Evolutionary conservation across 2,888 invertebrate species (phyloP).

Genomic region (Pristionchus arcanus): DNA sequence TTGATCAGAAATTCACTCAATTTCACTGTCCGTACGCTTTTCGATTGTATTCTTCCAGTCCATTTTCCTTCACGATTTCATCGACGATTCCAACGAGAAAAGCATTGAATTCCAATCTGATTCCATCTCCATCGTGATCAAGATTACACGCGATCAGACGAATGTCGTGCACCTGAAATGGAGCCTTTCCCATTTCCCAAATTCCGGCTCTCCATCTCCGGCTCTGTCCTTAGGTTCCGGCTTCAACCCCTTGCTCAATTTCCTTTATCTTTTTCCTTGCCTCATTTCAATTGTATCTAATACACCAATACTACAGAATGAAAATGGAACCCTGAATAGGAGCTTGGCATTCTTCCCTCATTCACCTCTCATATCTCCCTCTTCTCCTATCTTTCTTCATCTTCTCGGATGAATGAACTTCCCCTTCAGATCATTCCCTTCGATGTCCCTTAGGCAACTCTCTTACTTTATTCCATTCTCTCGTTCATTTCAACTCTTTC

Average conservation of each 20-base stretch:
- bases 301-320: too few relatives aligned
- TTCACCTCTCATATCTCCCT: slow-evolving; percentile 3
- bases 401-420: slow-evolving; percentile 19
- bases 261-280: background rate
- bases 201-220: background rate
- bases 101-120: slow-evolving; percentile 42
- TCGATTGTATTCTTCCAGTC: slow-evolving; percentile 15
- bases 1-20: background rate
- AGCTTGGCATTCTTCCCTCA: background rate
- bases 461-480: slow-evolving; percentile 1
- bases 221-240: background rate
- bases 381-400: slow-evolving; percentile 5
- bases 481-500: background rate
- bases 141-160: slow-evolving; percentile 40
- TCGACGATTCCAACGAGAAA: slow-evolving; percentile 27
- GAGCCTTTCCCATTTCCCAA: background rate
- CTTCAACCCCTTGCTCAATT: background rate
- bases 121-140: slow-evolving; percentile 46
- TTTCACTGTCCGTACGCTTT: slow-evolving; percentile 27
- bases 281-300: too few relatives aligned
- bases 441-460: background rate
- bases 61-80: slow-evolving; percentile 21
- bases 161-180: background rate
- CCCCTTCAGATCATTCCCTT: background rate
- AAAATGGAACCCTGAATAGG: too few relatives aligned